Evolutionary conservation across 2,797 vertebrate species (phyloP).

Genomic region (Mus spretus): DNA sequence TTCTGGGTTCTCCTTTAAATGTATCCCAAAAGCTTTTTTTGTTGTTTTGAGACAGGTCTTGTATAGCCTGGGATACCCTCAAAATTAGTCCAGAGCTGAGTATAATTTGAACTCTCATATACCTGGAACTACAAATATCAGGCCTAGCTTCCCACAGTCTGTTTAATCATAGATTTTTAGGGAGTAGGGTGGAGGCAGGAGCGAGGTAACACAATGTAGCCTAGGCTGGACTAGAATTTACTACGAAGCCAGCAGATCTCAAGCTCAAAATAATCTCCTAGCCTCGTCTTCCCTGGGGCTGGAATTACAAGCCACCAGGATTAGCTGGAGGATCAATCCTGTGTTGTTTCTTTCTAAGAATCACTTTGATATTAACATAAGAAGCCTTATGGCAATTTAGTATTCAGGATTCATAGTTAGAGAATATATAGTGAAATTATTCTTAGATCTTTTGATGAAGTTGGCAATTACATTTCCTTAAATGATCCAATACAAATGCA

Average conservation of each 20-base stretch:
- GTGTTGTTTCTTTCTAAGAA: slow-evolving; percentile 70
- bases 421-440: slow-evolving; percentile 63
- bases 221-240: not conserved
- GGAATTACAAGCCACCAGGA: not conserved
- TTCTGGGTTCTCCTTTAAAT: slow-evolving; percentile 23
- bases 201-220: not conserved
- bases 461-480: slow-evolving; percentile 72
- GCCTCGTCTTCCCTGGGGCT: not conserved
- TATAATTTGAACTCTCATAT: not conserved
- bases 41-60: not conserved
- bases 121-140: not conserved
- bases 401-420: slow-evolving; percentile 57
- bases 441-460: slow-evolving; percentile 70
- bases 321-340: slow-evolving; percentile 30
- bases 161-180: slow-evolving; percentile 31
- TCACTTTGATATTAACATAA: slow-evolving; percentile 62
- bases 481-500: slow-evolving; percentile 50
- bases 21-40: slow-evolving; percentile 39
- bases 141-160: not conserved
- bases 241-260: not conserved
- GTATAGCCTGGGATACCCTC: not conserved
- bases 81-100: not conserved
- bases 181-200: not conserved
- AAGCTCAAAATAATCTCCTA: not conserved
- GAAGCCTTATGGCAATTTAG: slow-evolving; percentile 53